These are phyloP conservation scores for Melopsittacus undulatus DNA, from an alignment of 2,797 vertebrate species.

Conservation along the genomic window DNA sequence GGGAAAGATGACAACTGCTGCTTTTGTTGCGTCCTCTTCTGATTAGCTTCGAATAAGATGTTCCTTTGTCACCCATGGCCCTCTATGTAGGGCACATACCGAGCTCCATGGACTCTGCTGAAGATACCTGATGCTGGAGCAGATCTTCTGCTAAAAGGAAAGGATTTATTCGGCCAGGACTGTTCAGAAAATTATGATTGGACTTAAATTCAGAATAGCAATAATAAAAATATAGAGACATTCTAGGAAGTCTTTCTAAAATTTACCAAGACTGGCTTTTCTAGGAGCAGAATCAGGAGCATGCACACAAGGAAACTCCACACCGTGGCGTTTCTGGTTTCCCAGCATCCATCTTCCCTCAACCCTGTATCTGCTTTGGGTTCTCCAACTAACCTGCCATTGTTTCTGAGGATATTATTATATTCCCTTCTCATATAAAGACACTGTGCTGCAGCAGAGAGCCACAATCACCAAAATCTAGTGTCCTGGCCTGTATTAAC, in stretches of 20 bases:
- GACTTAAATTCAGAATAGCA: not conserved
- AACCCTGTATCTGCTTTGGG: not conserved
- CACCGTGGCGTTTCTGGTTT: not conserved
- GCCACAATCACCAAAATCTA: not conserved
- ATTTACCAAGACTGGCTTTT: not conserved
- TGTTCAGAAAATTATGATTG: not conserved
- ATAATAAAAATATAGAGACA: not conserved
- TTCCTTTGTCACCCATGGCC: conserved; percentile 4
- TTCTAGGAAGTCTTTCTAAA: not conserved
- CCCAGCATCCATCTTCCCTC: not conserved
- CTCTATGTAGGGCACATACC: not conserved
- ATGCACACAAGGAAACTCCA: not conserved
- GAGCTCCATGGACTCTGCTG: not conserved
- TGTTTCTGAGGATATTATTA: not conserved
- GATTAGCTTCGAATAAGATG: conserved; percentile 18
- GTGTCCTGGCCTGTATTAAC: not conserved
- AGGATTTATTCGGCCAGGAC: not conserved
- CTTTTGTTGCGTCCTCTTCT: conserved; percentile 18
- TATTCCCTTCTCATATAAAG: not conserved
- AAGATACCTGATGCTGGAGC: not conserved
- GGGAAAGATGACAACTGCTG: conserved; percentile 33
- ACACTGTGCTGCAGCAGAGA: not conserved
- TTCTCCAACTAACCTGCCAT: not conserved
- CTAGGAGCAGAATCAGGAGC: not conserved
- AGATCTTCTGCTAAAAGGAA: not conserved